Percentiles rank a stretch among this genome's conserved stretches.
These are phyloP conservation scores for Arion vulgaris DNA, from an alignment of 1,140 invertebrate species.

Conservation along the genomic window DNA sequence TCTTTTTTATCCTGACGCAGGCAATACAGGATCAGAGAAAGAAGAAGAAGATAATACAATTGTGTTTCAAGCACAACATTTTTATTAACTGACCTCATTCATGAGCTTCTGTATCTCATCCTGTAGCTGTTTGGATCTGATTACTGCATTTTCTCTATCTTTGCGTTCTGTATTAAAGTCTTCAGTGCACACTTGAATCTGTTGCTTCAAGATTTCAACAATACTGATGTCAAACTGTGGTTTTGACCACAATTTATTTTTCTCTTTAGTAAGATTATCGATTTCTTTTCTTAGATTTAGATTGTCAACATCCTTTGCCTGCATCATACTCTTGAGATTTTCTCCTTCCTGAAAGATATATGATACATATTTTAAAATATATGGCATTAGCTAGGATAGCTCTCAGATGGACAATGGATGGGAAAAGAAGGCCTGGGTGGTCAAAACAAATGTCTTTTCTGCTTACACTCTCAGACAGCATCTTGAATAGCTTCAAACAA, in stretches of 20 bases:
- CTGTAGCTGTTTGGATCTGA: conserved; percentile 33
- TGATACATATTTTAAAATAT: too few relatives aligned
- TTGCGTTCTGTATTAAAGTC: conserved; percentile 66
- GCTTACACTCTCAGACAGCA: too few relatives aligned
- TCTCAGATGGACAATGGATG: too few relatives aligned
- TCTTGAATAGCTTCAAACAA: too few relatives aligned
- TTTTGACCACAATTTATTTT: not conserved
- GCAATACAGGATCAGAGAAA: too few relatives aligned
- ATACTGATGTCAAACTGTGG: conserved; percentile 47
- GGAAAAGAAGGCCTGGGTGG: too few relatives aligned
- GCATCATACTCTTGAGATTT: not conserved
- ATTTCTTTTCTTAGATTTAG: not conserved
- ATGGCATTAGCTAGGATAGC: too few relatives aligned
- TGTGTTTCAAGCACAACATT: too few relatives aligned
- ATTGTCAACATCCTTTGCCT: not conserved
- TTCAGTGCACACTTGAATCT: conserved; percentile 68
- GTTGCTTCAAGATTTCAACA: conserved; percentile 62
- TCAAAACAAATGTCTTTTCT: too few relatives aligned
- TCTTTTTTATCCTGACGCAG: too few relatives aligned
- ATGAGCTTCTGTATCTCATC: conserved; percentile 27
- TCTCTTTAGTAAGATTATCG: not conserved
- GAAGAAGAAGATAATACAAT: too few relatives aligned
- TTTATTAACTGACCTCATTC: conserved; percentile 34
- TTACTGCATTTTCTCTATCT: conserved; percentile 60
- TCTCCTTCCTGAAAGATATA: not conserved